Evolutionary conservation across 2,797 vertebrate genomes (phyloP), one percentile per base, ranked within the genome.

Genomic region (Kryptolebias ocellatus): DNA sequence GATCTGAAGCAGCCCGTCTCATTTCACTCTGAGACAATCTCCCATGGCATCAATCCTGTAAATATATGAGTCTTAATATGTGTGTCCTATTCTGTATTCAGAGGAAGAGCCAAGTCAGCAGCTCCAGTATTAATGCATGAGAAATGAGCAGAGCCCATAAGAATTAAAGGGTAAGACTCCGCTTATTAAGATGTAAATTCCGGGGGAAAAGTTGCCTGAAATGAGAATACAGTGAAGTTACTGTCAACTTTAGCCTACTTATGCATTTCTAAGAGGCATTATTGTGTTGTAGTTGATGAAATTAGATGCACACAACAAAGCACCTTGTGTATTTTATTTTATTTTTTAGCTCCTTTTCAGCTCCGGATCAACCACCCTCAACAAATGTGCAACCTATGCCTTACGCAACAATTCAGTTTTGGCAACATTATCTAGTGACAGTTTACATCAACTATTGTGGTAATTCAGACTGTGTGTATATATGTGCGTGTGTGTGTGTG

Each of bases 151-250:
- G 72, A 83, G 87, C 87, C 90, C 86, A 84, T 91, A 92, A 90
- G 91, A 93, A 93, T 94, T 92, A 94, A 93, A 92, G 91, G 88
- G 85, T 92, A 91, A 91, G 87, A 89, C 89, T 89, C 53, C 76
- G 87, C 92, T 93, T 94, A 94, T 93, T 93, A 93, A 94, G 91
- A 94, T 92, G 91, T 91, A 94, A 92, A 94, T 91, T 91, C 80
- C 10, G 1, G 78, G 78, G 77, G 79, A 75, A 87, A 91, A 91
- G 89, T 90, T 92, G 84, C 79, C 47, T 20, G 66, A 91, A 93
- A 93, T 84, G 87, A 92, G 90, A 85, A 91, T 88, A 88, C 87
- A 80, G 85, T 78, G 86, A 89, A 89, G 90, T 92, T 92, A 85
- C 89, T 91, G 90, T 91, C 92, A 89, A 92, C 89, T 91, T 90